Conservation (phyloP, 2,888 invertebrate species). For the Lysandra coridon region DNA sequence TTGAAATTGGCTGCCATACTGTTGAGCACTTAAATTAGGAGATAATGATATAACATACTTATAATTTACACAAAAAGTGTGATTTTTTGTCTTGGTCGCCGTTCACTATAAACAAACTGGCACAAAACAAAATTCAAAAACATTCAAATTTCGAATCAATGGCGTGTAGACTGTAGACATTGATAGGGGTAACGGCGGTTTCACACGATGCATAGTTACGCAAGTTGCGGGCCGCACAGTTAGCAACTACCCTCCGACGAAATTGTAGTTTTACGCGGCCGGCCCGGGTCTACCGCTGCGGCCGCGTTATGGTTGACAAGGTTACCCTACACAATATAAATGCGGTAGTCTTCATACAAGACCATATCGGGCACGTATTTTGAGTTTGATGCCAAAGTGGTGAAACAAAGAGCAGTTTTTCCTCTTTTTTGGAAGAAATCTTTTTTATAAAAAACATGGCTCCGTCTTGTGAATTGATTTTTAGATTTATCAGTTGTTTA, state of each 20-base stretch:
- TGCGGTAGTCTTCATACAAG: not conserved
- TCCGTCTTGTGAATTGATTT: too few relatives aligned
- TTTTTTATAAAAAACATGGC: not conserved
- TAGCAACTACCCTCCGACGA: constrained; percentile 24
- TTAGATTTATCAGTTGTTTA: too few relatives aligned
- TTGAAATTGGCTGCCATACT: too few relatives aligned
- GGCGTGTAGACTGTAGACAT: constrained; percentile 3
- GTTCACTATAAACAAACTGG: not conserved
- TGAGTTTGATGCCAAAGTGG: not conserved
- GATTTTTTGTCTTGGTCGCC: too few relatives aligned
- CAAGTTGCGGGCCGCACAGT: constrained; percentile 17
- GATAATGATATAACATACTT: too few relatives aligned
- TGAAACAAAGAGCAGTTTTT: not conserved
- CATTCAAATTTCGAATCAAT: constrained; percentile 12
- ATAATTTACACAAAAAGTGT: too few relatives aligned
- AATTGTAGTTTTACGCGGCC: constrained; percentile 27
- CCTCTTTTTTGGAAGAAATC: not conserved
- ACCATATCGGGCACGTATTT: not conserved
- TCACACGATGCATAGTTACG: constrained; percentile 22
- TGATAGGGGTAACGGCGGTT: constrained; percentile 13
- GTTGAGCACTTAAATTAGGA: too few relatives aligned
- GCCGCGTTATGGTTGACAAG: constrained; percentile 22
- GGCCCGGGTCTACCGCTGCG: constrained; percentile 19
- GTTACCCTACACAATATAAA: not conserved
- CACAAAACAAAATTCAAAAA: not conserved